phyloP scores from a whole-genome alignment of 2,888 invertebrate genomes.

The Amphimallon solstitiale region DNA sequence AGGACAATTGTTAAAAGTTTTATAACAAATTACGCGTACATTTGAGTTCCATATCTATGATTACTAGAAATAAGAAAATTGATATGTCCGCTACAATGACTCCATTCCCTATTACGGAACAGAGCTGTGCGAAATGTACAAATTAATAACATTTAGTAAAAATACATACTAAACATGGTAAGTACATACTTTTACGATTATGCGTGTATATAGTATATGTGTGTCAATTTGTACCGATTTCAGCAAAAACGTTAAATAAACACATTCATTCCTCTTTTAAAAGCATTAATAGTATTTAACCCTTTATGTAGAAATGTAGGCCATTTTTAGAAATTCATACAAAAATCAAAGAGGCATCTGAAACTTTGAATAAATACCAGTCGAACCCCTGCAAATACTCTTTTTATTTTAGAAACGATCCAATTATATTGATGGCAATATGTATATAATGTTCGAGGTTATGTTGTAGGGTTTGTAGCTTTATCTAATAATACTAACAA shows the following conservation, averaged over 20 bases:
- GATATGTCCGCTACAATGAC: conserved; percentile 41
- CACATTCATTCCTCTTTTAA: background rate
- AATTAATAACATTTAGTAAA: conserved; percentile 15
- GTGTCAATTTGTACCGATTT: conserved; percentile 18
- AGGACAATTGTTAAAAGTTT: conserved; percentile 43
- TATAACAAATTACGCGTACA: conserved; percentile 3
- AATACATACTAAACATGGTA: conserved; percentile 21
- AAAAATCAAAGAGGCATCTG: no score
- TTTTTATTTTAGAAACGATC: no score
- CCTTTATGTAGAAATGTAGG: no score
- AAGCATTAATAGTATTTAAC: background rate
- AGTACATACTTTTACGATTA: conserved; percentile 15
- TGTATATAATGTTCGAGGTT: no score
- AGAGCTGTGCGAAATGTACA: conserved; percentile 43
- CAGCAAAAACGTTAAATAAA: conserved; percentile 30
- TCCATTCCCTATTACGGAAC: conserved; percentile 40
- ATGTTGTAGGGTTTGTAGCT: no score
- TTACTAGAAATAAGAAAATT: background rate
- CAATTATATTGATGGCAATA: no score
- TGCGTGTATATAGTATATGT: background rate
- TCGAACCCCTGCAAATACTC: no score
- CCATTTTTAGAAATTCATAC: no score
- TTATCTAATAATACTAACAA: no score
- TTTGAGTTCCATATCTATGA: conserved; percentile 17
- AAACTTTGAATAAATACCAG: no score